Base-by-base conservation (phyloP, 2,113 vertebrate species). In the Python bivittatus region DNA sequence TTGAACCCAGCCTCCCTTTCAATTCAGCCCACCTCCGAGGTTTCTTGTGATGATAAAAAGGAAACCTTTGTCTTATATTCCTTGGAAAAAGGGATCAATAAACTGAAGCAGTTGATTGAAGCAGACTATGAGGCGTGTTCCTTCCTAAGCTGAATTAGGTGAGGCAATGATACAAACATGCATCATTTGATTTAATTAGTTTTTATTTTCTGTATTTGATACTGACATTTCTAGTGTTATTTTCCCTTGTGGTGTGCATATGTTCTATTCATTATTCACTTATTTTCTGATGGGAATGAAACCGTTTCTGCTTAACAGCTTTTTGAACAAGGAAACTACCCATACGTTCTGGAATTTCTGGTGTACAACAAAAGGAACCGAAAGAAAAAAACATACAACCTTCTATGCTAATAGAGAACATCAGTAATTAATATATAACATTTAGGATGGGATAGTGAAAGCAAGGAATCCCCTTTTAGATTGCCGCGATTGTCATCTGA, bases 171-270 rank as follows among this genome's bases (percentile, higher is more conserved):
- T 94, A 92, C 92, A 95, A 84, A 87, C 92, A 95, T 94, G 20
- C 94, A 1, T 94, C 93, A 95, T 92, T 95, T 93, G 88, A 93
- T 96, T 95, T 95, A 90, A 94, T 96, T 96, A 86, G 56, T 44
- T 96, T 93, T 96, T 93, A 86, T 93, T 92, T 95, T 96, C 94
- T 95, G 85, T 94, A 88, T 79, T 95, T 94, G 96, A 20, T 23
- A 83, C 88, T 42, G 60, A 13, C 53, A 54, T 92, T 88, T 56
- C 95, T 58, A 68, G 56, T 60, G 54, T 72, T 72, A 86, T 96
- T 93, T 91, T 86, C 38, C 54, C 38, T 20, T 5, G 25, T 6
- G 29, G 8, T 44, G 20, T 72, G 44, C 48, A 48, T 20, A 29
- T 23, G 25, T 42, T 90, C 4, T 60, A 11, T 58, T 84, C 72